Conservation (phyloP, 2,113 vertebrate species). For the Pionites leucogaster region DNA sequence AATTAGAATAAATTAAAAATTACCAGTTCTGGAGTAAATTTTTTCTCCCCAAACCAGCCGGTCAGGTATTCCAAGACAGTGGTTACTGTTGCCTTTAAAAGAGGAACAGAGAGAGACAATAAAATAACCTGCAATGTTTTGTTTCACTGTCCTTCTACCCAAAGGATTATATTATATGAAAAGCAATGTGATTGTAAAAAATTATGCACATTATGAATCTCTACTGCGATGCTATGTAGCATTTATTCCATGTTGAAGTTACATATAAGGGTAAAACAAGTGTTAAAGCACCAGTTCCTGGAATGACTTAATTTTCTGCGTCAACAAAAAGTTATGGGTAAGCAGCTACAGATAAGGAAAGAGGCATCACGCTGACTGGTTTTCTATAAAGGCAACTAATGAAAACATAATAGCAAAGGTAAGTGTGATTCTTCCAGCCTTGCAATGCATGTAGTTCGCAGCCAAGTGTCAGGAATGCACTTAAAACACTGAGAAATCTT, state of each 20-base stretch:
- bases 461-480: neutral
- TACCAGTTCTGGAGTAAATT: too few relatives aligned
- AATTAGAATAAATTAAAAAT: too few relatives aligned
- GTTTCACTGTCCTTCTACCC: neutral
- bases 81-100: conserved; percentile 86
- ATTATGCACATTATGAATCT: neutral
- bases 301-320: neutral
- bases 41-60: too few relatives aligned
- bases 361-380: neutral
- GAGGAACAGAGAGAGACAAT: neutral
- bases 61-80: conserved; percentile 89
- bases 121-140: neutral
- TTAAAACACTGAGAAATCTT: neutral
- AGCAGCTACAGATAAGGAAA: neutral
- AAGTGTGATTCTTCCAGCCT: neutral
- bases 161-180: neutral
- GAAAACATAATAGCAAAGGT: neutral
- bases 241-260: neutral
- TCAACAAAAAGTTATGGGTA: neutral
- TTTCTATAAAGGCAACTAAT: neutral
- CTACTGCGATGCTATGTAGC: neutral
- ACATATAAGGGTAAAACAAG: neutral
- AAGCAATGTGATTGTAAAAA: neutral
- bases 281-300: neutral
- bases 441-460: neutral